phyloP scores from a whole-genome alignment of 2,888 invertebrate species.

The Agrilus cyanescens region DNA sequence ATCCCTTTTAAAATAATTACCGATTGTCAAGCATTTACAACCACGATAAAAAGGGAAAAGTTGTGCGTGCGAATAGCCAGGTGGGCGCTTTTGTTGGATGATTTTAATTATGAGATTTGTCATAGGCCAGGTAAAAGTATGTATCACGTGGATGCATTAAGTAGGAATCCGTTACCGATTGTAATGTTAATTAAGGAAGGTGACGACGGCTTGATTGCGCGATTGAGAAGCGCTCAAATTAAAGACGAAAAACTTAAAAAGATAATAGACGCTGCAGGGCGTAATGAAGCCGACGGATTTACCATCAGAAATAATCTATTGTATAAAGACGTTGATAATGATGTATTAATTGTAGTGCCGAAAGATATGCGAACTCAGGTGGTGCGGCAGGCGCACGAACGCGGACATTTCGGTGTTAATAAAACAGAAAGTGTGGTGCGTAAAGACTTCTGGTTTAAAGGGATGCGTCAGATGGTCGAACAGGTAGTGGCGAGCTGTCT shows the following conservation, averaged over 20 bases:
- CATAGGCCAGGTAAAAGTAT: slow-evolving; percentile 2
- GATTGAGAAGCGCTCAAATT: background rate
- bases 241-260: no score
- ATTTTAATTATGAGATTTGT: slow-evolving; percentile 2
- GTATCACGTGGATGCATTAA: background rate
- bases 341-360: slow-evolving; percentile 20
- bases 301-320: background rate
- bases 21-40: slow-evolving; percentile 4
- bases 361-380: slow-evolving; percentile 22
- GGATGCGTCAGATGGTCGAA: slow-evolving; percentile 13
- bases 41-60: slow-evolving; percentile 1
- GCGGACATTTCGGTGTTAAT: slow-evolving; percentile 21
- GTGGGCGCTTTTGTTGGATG: slow-evolving; percentile 5
- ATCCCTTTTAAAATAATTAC: slow-evolving; percentile 5
- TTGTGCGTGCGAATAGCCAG: slow-evolving; percentile 3
- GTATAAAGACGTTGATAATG: background rate
- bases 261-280: background rate
- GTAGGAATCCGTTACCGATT: background rate
- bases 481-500: slow-evolving; percentile 8
- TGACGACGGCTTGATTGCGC: background rate
- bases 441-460: slow-evolving; percentile 15
- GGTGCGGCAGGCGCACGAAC: slow-evolving; percentile 19
- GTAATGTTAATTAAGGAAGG: background rate
- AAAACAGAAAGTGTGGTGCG: slow-evolving; percentile 20
- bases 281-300: background rate